Evolutionary conservation across 1,140 invertebrate species (phyloP).

Genomic region (Holcopasites calliopsidis): DNA sequence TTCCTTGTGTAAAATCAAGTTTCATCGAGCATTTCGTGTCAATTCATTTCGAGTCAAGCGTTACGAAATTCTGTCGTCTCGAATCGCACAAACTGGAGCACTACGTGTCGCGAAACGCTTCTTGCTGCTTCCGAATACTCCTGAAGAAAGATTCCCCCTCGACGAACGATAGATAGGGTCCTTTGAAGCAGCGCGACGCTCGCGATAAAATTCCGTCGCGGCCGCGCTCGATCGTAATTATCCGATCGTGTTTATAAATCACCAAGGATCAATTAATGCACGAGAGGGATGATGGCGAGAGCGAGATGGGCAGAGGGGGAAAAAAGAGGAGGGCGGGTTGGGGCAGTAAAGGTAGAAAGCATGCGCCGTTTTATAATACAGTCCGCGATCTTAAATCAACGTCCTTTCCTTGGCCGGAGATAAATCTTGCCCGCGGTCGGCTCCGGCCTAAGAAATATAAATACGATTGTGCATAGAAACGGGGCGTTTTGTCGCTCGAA

Average conservation of each 20-base stretch:
- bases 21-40: too few relatives aligned
- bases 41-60: too few relatives aligned
- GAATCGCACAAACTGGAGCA: not conserved
- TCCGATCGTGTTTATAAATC: slow-evolving; percentile 51
- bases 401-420: slow-evolving; percentile 54
- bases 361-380: slow-evolving; percentile 55
- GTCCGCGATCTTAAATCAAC: slow-evolving; percentile 56
- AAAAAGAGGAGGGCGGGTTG: too few relatives aligned
- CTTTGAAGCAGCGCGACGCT: not conserved
- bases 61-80: too few relatives aligned
- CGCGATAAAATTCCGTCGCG: slow-evolving; percentile 1
- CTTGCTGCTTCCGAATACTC: not conserved
- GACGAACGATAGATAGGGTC: slow-evolving; percentile 10
- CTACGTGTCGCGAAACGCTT: not conserved
- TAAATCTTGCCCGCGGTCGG: slow-evolving; percentile 50
- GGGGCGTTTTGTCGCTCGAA: slow-evolving; percentile 39
- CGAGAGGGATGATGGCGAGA: not conserved
- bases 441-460: slow-evolving; percentile 48
- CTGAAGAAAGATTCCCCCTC: not conserved
- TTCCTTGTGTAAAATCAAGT: too few relatives aligned
- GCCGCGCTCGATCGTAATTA: slow-evolving; percentile 44
- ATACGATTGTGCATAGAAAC: slow-evolving; percentile 51
- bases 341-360: slow-evolving; percentile 11
- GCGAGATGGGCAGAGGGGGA: not conserved
- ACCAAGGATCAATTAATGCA: slow-evolving; percentile 56